These are phyloP conservation scores for Polypterus bichir DNA, from an alignment of 2,113 vertebrate genomes.

Conservation along the genomic window DNA sequence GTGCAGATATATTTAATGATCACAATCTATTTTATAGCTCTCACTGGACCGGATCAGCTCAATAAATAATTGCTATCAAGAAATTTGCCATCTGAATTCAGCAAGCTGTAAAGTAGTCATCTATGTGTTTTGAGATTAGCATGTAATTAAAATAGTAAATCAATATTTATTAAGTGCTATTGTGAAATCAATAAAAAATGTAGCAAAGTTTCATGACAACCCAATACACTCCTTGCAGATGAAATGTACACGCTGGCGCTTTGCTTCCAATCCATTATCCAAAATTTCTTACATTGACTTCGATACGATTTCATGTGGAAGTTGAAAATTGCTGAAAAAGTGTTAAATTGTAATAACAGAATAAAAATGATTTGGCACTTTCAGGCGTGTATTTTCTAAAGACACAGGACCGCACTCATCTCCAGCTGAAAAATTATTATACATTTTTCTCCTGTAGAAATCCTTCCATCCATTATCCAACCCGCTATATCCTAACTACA, in stretches of 20 bases:
- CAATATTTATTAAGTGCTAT: conserved; percentile 49
- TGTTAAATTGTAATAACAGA: not conserved
- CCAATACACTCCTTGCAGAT: conserved; percentile 10
- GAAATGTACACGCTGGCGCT: conserved; percentile 1
- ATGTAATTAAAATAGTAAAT: conserved; percentile 57
- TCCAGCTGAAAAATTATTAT: too few species aligned
- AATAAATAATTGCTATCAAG: conserved; percentile 50
- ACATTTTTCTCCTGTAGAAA: too few species aligned
- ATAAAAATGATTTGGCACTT: too few species aligned
- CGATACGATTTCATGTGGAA: conserved; percentile 9
- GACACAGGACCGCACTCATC: too few species aligned
- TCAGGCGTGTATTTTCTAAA: too few species aligned
- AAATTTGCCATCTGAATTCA: conserved; percentile 44
- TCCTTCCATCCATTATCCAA: too few species aligned
- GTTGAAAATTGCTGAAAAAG: not conserved
- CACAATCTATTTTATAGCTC: conserved; percentile 63
- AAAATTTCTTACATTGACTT: conserved; percentile 11
- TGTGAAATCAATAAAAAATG: conserved; percentile 33
- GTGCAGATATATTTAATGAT: conserved; percentile 56
- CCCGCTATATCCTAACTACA: too few species aligned
- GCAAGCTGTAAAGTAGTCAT: conserved; percentile 44
- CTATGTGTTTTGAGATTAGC: conserved; percentile 52
- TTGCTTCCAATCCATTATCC: not conserved
- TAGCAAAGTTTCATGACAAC: conserved; percentile 19
- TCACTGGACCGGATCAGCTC: conserved; percentile 55